Percentiles rank a stretch among this genome's conserved stretches.
Conservation (phyloP, 2,888 invertebrate species). For the Ptychoptera albimana region DNA sequence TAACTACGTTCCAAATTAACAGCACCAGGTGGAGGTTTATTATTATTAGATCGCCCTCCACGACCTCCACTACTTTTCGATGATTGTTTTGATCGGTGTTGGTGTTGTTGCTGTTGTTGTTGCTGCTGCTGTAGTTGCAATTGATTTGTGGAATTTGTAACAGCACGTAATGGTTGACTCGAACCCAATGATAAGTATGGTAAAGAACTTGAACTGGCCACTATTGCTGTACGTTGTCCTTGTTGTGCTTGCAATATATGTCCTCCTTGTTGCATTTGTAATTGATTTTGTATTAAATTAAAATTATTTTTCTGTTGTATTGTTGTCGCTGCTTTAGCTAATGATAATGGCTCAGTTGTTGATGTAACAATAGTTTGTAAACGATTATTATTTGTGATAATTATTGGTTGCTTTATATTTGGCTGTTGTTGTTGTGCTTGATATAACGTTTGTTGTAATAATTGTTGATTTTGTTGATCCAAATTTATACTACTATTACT, state of each 20-base stretch:
- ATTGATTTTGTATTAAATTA: not conserved
- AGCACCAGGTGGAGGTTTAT: constrained; percentile 73
- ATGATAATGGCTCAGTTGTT: no score
- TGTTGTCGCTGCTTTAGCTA: not conserved
- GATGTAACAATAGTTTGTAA: no score
- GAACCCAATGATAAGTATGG: constrained; percentile 35
- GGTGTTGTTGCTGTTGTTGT: constrained; percentile 14
- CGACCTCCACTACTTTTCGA: constrained; percentile 18
- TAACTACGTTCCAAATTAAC: constrained; percentile 89
- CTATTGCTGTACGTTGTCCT: not conserved
- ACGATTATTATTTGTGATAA: no score
- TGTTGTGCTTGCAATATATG: not conserved
- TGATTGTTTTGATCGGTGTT: constrained; percentile 11
- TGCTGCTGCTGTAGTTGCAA: constrained; percentile 12
- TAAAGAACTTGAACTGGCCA: constrained; percentile 32
- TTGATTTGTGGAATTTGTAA: constrained; percentile 17
- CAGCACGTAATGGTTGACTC: constrained; percentile 34
- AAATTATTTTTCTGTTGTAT: not conserved
- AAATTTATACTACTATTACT: no score
- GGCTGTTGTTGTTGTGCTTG: constrained; percentile 15
- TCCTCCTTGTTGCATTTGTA: not conserved
- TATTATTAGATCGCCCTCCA: constrained; percentile 33
- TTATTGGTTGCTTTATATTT: no score
- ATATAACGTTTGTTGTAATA: constrained; percentile 10
- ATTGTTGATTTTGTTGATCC: no score